phyloP scores from a whole-genome alignment of 2,113 vertebrate species.

The Psettodes erumei region DNA sequence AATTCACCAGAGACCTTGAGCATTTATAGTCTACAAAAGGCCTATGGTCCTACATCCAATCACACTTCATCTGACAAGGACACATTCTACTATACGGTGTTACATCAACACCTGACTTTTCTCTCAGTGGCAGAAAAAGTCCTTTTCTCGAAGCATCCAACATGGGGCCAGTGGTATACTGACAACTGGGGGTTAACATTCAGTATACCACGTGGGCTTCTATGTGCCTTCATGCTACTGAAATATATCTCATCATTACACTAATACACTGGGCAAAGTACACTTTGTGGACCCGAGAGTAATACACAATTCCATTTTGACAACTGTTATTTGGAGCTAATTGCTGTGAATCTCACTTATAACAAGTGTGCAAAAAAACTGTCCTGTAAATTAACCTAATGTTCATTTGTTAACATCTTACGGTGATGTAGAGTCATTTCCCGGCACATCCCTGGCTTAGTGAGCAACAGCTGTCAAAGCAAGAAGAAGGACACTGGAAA shows the following conservation, averaged over 20 bases:
- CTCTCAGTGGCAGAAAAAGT: conserved; percentile 48
- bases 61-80: conserved; percentile 48
- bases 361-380: conserved; percentile 6
- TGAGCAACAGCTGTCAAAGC: conserved; percentile 64
- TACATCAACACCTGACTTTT: conserved; percentile 54
- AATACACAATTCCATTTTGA: background rate
- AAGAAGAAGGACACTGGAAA: conserved; percentile 52
- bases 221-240: background rate
- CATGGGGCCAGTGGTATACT: conserved; percentile 45
- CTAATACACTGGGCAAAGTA: background rate
- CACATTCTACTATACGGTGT: conserved; percentile 27
- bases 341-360: conserved; percentile 10
- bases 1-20: conserved; percentile 3
- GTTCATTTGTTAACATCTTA: conserved; percentile 27
- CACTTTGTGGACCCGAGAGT: background rate
- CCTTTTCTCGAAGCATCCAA: conserved; percentile 53
- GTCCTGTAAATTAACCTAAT: conserved; percentile 34
- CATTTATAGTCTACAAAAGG: conserved; percentile 13
- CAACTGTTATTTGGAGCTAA: background rate
- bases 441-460: conserved; percentile 53
- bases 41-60: background rate
- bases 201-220: conserved; percentile 27
- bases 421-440: conserved; percentile 43
- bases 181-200: conserved; percentile 5
- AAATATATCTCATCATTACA: background rate